A percentile compares a stretch with the other conserved stretches of the same genome.
These are phyloP conservation scores for Pseudococcus jackbeardsleyi DNA, from an alignment of 2,888 invertebrate species.

Conservation along the genomic window DNA sequence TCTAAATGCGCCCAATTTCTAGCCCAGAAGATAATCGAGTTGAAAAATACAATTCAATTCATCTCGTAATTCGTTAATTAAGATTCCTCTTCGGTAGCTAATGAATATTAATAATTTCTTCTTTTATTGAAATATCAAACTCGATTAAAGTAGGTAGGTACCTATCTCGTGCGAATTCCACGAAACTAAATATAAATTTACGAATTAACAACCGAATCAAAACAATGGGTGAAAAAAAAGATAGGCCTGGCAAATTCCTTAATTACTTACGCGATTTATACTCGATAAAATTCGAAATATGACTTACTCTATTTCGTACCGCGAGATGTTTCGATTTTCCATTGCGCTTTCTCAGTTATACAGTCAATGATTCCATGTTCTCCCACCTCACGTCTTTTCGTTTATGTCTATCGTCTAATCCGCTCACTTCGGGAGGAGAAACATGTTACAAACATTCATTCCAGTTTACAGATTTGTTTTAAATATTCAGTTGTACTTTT, in stretches of 20 bases:
- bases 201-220: constrained; percentile 2
- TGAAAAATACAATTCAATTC: too few relatives aligned
- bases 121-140: neutral
- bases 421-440: constrained; percentile 45
- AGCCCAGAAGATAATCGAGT: too few relatives aligned
- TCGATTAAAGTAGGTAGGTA: neutral
- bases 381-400: neutral
- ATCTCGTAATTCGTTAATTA: neutral
- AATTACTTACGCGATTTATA: neutral
- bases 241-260: neutral
- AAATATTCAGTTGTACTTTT: constrained; percentile 30
- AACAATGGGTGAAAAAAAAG: neutral
- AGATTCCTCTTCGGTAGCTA: neutral
- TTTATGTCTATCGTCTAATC: neutral
- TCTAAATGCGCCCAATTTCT: too few relatives aligned
- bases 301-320: neutral
- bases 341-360: constrained; percentile 41
- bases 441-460: constrained; percentile 29
- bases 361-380: constrained; percentile 34
- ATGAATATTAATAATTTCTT: constrained; percentile 1
- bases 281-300: neutral
- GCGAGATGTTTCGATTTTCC: neutral
- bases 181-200: neutral
- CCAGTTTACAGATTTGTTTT: constrained; percentile 49
- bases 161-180: neutral